Evolutionary conservation across 2,797 vertebrate species (phyloP).

Genomic region (Artibeus jamaicensis): DNA sequence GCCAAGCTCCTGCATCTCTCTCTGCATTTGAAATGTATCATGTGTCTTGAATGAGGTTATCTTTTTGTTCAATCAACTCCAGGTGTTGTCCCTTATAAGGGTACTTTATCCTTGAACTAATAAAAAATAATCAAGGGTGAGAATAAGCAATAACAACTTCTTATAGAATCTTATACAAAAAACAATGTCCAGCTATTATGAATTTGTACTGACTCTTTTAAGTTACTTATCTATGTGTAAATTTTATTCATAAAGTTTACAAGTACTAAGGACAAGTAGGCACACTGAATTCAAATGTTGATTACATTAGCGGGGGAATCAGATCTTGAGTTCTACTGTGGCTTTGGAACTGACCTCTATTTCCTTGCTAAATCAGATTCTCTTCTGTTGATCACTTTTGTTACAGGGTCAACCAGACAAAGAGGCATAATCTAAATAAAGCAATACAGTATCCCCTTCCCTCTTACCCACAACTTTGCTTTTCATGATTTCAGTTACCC

Average conservation of each 20-base stretch:
- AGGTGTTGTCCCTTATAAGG: constrained; percentile 48
- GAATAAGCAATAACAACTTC: neutral
- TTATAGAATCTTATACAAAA: constrained; percentile 29
- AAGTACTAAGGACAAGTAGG: neutral
- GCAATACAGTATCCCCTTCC: neutral
- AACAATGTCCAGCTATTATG: neutral
- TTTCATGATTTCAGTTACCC: neutral
- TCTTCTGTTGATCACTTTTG: neutral
- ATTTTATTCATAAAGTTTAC: constrained; percentile 56
- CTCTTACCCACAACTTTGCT: neutral
- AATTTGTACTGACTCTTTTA: neutral
- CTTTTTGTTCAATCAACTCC: constrained; percentile 65
- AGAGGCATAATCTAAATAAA: constrained; percentile 27
- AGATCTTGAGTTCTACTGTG: neutral
- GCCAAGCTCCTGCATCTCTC: neutral
- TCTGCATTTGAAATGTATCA: constrained; percentile 54
- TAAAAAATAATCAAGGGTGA: constrained; percentile 50
- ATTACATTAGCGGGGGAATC: constrained; percentile 28
- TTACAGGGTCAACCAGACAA: neutral
- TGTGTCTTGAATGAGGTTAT: constrained; percentile 63
- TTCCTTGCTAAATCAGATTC: constrained; percentile 15
- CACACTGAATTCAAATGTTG: neutral
- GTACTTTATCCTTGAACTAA: constrained; percentile 64
- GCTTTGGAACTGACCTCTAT: neutral
- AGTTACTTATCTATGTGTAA: neutral